Evolutionary conservation across 2,113 vertebrate genomes (phyloP).

Genomic region (Triplophysa rosa): DNA sequence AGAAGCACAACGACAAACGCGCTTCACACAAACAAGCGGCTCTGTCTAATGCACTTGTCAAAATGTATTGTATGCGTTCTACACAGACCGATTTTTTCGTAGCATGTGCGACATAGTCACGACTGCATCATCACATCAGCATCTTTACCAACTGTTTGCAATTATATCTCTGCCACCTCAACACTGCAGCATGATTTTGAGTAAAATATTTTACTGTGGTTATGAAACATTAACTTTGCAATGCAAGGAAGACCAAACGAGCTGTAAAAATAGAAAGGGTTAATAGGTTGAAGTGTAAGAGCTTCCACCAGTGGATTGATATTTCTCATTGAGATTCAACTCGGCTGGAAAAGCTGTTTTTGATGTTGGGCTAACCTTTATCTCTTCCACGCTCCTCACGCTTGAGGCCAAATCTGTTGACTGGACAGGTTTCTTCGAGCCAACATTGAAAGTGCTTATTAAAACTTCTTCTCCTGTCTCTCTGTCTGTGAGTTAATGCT

Average conservation of each 20-base stretch:
- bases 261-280: slow-evolving; percentile 34
- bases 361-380: slow-evolving; percentile 53
- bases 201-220: too few relatives aligned
- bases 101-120: too few relatives aligned
- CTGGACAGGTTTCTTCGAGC: slow-evolving; percentile 51
- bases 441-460: slow-evolving; percentile 49
- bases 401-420: slow-evolving; percentile 46
- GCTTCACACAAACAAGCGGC: too few relatives aligned
- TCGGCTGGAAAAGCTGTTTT: slow-evolving; percentile 50
- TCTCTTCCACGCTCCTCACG: slow-evolving; percentile 39
- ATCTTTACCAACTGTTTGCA: too few relatives aligned
- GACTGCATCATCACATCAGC: neutral
- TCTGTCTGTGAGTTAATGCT: slow-evolving; percentile 36
- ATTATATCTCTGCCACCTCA: neutral
- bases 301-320: slow-evolving; percentile 41
- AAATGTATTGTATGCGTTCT: too few relatives aligned
- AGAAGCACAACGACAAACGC: too few relatives aligned
- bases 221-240: neutral
- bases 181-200: too few relatives aligned
- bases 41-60: too few relatives aligned
- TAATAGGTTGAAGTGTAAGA: slow-evolving; percentile 29
- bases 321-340: slow-evolving; percentile 43
- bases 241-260: slow-evolving; percentile 44
- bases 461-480: slow-evolving; percentile 48
- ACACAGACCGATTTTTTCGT: too few relatives aligned